phyloP scores from a whole-genome alignment of 2,113 vertebrate genomes.

The Hyaena hyaena region DNA sequence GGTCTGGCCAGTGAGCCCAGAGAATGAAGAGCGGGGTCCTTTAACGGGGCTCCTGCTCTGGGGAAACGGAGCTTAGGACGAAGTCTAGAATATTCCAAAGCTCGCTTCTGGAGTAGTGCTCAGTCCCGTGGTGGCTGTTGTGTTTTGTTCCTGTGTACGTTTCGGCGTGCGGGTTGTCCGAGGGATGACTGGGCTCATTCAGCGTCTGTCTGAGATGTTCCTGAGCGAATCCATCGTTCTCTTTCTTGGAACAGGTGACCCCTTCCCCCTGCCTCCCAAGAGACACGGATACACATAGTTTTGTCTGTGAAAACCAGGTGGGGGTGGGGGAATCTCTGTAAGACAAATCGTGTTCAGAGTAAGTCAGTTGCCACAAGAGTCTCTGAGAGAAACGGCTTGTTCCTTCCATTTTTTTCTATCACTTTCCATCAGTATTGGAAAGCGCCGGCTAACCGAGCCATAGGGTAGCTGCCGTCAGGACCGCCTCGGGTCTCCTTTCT shows the following conservation, averaged over 20 bases:
- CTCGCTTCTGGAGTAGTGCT: rapidly evolving
- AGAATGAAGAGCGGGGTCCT: neutral
- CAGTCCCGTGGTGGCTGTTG: rapidly evolving
- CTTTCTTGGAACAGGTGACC: neutral
- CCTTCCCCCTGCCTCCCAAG: neutral
- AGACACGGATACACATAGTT: neutral
- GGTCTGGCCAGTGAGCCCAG: neutral
- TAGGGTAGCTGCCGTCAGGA: neutral
- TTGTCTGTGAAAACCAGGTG: neutral
- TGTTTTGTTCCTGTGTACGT: neutral
- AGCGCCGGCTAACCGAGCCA: neutral
- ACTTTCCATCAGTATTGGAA: neutral
- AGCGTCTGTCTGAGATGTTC: neutral
- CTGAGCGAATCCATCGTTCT: neutral
- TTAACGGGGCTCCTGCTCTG: no score
- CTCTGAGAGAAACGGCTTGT: neutral
- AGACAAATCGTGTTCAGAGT: neutral
- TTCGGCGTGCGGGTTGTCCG: neutral
- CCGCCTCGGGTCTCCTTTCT: neutral
- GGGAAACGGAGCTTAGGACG: neutral
- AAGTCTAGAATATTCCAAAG: neutral
- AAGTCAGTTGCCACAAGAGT: neutral
- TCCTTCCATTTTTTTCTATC: neutral
- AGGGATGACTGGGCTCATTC: neutral
- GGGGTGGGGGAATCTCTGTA: neutral